A percentile compares a stretch with the other conserved stretches of the same genome.
phyloP scores from a whole-genome alignment of 2,888 invertebrate genomes.

The Laothoe populi region DNA sequence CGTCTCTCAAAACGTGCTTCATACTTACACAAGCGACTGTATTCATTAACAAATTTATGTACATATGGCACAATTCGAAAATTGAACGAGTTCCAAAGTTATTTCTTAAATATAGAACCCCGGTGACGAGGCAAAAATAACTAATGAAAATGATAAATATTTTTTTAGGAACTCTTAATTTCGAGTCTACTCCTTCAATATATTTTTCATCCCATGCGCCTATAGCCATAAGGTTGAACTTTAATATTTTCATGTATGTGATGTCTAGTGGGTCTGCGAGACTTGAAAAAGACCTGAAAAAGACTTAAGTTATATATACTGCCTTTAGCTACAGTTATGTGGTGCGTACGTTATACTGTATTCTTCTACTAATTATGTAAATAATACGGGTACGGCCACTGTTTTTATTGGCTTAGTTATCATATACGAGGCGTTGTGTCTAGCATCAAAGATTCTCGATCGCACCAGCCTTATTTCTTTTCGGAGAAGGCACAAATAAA shows the following conservation, averaged over 20 bases:
- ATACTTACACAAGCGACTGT: constrained; percentile 33
- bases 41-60: constrained; percentile 33
- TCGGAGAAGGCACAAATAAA: too few species aligned
- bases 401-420: too few species aligned
- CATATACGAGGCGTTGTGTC: too few species aligned
- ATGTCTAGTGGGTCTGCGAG: background rate
- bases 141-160: background rate
- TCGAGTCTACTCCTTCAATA: constrained; percentile 1
- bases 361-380: too few species aligned
- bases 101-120: background rate
- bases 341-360: too few species aligned
- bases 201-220: constrained; percentile 11
- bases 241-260: constrained; percentile 17
- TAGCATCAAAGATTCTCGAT: too few species aligned
- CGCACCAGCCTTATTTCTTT: too few species aligned
- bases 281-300: constrained; percentile 12
- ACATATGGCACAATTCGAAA: constrained; percentile 34
- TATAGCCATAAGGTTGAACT: background rate
- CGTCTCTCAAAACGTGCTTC: too few species aligned
- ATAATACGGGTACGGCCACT: too few species aligned
- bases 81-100: constrained; percentile 27
- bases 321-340: background rate
- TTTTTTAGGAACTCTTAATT: constrained; percentile 5
- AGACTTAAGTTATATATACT: background rate
- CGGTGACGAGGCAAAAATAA: background rate